These are phyloP conservation scores for Aeoliscus strigatus DNA, from an alignment of 2,797 vertebrate genomes.

Conservation along the genomic window DNA sequence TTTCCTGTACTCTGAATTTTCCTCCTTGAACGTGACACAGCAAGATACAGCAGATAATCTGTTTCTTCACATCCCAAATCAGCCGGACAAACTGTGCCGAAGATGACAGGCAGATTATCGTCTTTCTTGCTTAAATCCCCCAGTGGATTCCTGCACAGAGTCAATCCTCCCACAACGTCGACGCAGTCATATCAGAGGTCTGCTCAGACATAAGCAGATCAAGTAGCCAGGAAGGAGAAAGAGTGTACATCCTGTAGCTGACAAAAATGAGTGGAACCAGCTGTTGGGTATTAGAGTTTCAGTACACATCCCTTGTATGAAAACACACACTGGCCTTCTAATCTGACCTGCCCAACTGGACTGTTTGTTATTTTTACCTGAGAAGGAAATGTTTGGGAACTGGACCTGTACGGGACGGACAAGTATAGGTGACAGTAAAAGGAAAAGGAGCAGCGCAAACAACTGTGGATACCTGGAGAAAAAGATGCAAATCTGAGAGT, in stretches of 20 bases:
- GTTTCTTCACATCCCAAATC: constrained; percentile 6
- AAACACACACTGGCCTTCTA: constrained; percentile 60
- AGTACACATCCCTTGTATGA: constrained; percentile 47
- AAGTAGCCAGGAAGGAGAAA: constrained; percentile 34
- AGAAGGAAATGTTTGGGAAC: constrained; percentile 63
- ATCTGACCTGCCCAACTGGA: constrained; percentile 42
- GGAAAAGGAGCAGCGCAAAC: constrained; percentile 20
- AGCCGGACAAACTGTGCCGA: constrained; percentile 13
- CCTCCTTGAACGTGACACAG: neutral
- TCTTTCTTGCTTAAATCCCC: constrained; percentile 26
- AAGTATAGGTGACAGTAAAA: constrained; percentile 28
- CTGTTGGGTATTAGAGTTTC: constrained; percentile 52
- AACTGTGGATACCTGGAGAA: constrained; percentile 17
- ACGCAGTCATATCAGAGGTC: constrained; percentile 27
- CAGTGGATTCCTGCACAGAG: constrained; percentile 27
- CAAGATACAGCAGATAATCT: neutral
- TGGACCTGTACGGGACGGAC: constrained; percentile 32
- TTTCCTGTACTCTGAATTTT: constrained; percentile 5
- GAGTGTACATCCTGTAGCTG: constrained; percentile 40
- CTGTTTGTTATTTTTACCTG: constrained; percentile 65
- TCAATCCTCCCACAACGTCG: constrained; percentile 22
- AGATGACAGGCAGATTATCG: constrained; percentile 31
- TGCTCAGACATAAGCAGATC: constrained; percentile 45
- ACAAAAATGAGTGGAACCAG: constrained; percentile 58
- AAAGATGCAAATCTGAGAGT: too few species aligned